Evolutionary conservation across 2,113 vertebrate species (phyloP).

Genomic region (Etheostoma cragini): DNA sequence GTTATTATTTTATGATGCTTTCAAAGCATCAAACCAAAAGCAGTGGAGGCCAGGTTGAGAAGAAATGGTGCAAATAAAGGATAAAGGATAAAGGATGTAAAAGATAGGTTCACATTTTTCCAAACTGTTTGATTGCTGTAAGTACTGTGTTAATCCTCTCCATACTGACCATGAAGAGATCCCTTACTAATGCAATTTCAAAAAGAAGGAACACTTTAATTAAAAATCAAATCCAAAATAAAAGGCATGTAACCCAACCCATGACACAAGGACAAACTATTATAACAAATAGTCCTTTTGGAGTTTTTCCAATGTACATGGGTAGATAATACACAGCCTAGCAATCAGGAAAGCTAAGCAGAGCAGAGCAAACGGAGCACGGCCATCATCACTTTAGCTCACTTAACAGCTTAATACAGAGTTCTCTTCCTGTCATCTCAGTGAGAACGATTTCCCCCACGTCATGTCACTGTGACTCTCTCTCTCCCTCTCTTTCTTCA

Average conservation of each 20-base stretch:
- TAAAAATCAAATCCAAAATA: background rate
- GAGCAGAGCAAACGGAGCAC: background rate
- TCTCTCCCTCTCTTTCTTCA: conserved; percentile 13
- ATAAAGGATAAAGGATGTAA: background rate
- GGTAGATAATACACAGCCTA: background rate
- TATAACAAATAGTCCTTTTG: background rate
- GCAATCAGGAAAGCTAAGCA: background rate
- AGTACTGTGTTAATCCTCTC: background rate
- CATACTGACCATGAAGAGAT: background rate
- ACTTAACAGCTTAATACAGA: conserved; percentile 38
- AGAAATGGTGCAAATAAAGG: conserved; percentile 1
- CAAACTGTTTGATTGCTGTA: background rate
- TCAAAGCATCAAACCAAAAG: background rate
- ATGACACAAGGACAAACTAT: background rate
- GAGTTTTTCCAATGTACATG: background rate
- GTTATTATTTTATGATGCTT: background rate
- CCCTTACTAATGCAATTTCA: background rate
- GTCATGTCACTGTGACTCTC: conserved; percentile 36
- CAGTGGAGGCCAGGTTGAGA: background rate
- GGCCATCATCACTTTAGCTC: conserved; percentile 9
- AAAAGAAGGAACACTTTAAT: background rate
- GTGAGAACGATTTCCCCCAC: conserved; percentile 25
- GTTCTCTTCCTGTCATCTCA: conserved; percentile 55
- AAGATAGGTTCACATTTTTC: background rate
- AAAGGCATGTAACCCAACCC: background rate